Conservation (phyloP, 2,888 invertebrate genomes). For the Sthenelais limicola region DNA sequence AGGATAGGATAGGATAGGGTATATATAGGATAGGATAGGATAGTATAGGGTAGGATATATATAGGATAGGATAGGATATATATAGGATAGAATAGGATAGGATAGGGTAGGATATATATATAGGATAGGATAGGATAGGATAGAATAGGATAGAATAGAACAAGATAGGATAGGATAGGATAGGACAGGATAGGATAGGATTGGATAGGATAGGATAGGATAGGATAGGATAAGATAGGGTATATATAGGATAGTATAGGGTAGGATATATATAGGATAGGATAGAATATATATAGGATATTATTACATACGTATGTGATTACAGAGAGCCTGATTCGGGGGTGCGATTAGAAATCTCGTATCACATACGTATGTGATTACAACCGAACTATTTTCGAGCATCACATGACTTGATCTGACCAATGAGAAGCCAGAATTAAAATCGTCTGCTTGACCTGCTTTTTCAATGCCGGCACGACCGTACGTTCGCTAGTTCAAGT, state of each 20-base stretch:
- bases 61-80: conserved; percentile 1
- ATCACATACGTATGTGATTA: too few species aligned
- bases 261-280: conserved; percentile 2
- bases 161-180: background rate
- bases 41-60: background rate
- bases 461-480: too few species aligned
- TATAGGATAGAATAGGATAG: background rate
- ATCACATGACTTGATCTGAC: too few species aligned
- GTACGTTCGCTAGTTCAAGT: too few species aligned
- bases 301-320: too few species aligned
- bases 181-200: background rate
- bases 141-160: background rate
- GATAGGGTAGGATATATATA: background rate
- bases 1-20: too few species aligned
- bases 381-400: too few species aligned
- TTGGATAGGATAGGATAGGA: background rate
- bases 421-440: too few species aligned
- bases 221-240: background rate
- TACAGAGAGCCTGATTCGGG: too few species aligned
- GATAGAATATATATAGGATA: background rate
- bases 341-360: too few species aligned
- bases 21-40: conserved; percentile 1
- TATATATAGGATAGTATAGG: background rate
- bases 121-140: background rate
- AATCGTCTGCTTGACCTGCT: too few species aligned